Conservation (phyloP, 1,140 invertebrate species). For the Stegodyphus dumicola region DNA sequence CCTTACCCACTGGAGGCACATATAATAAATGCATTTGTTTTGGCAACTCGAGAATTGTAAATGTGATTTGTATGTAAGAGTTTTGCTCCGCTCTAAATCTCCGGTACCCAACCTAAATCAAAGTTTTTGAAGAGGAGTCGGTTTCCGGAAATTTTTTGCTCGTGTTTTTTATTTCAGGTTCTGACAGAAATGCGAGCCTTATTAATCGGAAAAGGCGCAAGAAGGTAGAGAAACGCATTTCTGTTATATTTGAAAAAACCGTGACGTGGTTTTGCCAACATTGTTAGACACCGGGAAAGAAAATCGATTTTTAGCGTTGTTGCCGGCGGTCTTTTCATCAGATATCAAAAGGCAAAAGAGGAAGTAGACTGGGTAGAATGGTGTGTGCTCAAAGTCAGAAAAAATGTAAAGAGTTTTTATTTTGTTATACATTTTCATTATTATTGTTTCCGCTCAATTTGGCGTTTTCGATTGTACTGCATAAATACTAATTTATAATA, state of each 20-base stretch:
- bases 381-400: no score
- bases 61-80: conserved; percentile 44
- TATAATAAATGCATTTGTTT: conserved; percentile 18
- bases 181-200: conserved; percentile 29
- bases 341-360: no score
- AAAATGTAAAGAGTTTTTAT: no score
- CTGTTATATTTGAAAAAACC: neutral
- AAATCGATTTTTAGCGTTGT: conserved; percentile 1
- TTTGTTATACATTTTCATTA: no score
- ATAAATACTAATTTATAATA: no score
- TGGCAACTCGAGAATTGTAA: conserved; percentile 32
- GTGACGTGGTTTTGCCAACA: conserved; percentile 20
- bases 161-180: no score
- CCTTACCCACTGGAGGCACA: neutral
- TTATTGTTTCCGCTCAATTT: no score
- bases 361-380: no score
- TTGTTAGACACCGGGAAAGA: conserved; percentile 7
- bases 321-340: no score
- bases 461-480: no score
- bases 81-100: conserved; percentile 1
- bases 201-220: conserved; percentile 7
- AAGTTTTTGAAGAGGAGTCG: neutral
- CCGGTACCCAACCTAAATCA: conserved; percentile 22
- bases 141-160: no score
- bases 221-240: neutral